Conservation (phyloP, 2,888 invertebrate species). For the Diaperis boleti region DNA sequence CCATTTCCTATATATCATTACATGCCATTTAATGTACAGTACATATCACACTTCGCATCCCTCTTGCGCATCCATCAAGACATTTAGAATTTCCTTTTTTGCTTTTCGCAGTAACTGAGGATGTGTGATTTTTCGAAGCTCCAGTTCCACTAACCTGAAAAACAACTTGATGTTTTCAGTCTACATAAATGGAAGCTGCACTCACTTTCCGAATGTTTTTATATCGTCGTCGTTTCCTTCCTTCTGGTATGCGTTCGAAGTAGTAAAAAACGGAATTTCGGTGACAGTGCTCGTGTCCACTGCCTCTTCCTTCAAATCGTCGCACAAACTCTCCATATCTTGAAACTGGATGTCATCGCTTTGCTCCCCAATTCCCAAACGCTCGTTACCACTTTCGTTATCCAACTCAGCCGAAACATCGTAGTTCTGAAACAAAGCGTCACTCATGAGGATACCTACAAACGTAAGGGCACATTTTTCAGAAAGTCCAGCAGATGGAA, state of each 20-base stretch:
- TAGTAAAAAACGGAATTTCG: background rate
- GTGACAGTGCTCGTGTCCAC: background rate
- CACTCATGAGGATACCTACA: background rate
- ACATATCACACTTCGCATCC: no score
- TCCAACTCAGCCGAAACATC: background rate
- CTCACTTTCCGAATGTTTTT: conserved; percentile 18
- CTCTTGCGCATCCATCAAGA: conserved; percentile 24
- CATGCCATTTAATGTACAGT: no score
- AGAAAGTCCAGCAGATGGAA: conserved; percentile 13
- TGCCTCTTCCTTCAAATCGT: background rate
- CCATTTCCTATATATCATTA: no score
- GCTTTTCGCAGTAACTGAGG: conserved; percentile 3
- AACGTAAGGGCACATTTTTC: background rate
- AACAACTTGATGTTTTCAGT: background rate
- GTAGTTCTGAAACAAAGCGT: conserved; percentile 1
- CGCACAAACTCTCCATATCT: conserved; percentile 4
- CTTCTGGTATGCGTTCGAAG: background rate
- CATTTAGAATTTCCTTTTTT: conserved; percentile 7
- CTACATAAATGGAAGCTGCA: no score
- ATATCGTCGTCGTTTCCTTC: conserved; percentile 11
- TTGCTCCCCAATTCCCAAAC: background rate
- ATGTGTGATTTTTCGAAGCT: conserved; percentile 9
- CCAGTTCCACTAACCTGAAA: conserved; percentile 16
- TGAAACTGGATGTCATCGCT: background rate
- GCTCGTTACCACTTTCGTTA: background rate